A percentile compares a stretch with the other conserved stretches of the same genome.
Evolutionary conservation across 2,888 invertebrate species (phyloP).

Genomic region (Caprella mutica): DNA sequence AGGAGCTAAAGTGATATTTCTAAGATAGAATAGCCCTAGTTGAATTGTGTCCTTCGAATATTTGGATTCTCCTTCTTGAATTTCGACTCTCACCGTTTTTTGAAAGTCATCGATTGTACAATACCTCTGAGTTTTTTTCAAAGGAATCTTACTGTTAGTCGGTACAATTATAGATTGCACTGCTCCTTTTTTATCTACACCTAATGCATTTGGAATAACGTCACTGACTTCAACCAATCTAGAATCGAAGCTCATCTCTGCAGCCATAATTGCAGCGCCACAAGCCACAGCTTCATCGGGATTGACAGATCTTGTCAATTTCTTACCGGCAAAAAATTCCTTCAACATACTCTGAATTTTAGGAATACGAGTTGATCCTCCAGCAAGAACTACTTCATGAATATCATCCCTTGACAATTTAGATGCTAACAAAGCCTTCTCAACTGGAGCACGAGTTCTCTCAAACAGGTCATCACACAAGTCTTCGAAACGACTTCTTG

Average conservation of each 20-base stretch:
- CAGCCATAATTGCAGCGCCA: slow-evolving; percentile 55
- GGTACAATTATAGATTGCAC: too few relatives aligned
- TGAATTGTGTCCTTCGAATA: too few relatives aligned
- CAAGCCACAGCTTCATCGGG: slow-evolving; percentile 63
- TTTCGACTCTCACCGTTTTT: too few relatives aligned
- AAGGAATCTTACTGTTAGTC: too few relatives aligned
- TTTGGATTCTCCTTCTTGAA: too few relatives aligned
- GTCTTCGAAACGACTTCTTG: background rate
- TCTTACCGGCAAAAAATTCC: slow-evolving; percentile 53
- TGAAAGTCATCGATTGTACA: too few relatives aligned
- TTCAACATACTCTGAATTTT: slow-evolving; percentile 56
- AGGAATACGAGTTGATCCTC: slow-evolving; percentile 64
- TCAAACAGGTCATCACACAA: background rate
- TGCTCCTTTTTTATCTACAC: too few relatives aligned
- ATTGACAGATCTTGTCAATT: slow-evolving; percentile 50
- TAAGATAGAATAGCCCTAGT: too few relatives aligned
- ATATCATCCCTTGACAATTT: slow-evolving; percentile 38
- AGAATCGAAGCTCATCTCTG: slow-evolving; percentile 11
- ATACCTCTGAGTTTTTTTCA: too few relatives aligned
- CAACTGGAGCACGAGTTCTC: background rate
- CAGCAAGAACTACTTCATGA: slow-evolving; percentile 50
- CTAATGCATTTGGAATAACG: background rate
- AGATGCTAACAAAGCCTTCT: slow-evolving; percentile 37
- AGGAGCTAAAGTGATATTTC: too few relatives aligned
- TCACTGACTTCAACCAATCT: background rate